phyloP scores from a whole-genome alignment of 1,140 invertebrate species.

The Heterodera carotae region DNA sequence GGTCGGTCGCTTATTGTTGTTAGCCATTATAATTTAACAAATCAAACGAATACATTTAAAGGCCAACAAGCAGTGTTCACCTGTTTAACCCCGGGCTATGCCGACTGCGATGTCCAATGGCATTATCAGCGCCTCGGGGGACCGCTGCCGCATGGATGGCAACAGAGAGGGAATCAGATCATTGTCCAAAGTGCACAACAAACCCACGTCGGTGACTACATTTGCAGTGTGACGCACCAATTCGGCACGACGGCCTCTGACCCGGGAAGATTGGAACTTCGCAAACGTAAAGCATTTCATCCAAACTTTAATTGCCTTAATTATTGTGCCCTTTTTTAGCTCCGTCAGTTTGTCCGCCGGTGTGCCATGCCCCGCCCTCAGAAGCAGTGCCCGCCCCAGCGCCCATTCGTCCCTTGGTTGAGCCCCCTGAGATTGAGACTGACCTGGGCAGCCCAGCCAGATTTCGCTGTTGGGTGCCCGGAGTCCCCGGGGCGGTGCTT shows the following conservation, averaged over 20 bases:
- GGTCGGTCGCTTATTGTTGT: not conserved
- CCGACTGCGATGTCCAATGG: constrained; percentile 64
- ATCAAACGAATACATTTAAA: no score
- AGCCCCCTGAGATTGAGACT: constrained; percentile 59
- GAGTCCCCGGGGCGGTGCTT: constrained; percentile 57
- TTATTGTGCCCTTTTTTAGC: no score
- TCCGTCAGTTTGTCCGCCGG: not conserved
- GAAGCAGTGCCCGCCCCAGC: constrained; percentile 34
- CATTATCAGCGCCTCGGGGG: constrained; percentile 61
- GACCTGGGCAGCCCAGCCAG: constrained; percentile 55
- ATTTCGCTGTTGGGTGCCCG: constrained; percentile 64
- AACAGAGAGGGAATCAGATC: constrained; percentile 59
- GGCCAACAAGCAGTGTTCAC: constrained; percentile 60
- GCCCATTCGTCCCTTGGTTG: constrained; percentile 52
- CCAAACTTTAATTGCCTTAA: not conserved
- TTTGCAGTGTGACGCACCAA: constrained; percentile 59
- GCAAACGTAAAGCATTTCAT: constrained; percentile 19
- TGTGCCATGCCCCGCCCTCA: constrained; percentile 10
- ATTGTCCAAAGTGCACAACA: constrained; percentile 57
- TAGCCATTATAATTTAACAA: not conserved
- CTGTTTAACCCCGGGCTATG: constrained; percentile 60
- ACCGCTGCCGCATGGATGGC: constrained; percentile 59
- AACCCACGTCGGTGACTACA: constrained; percentile 61
- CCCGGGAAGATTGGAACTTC: constrained; percentile 59
- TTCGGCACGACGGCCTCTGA: constrained; percentile 57